A percentile compares a stretch with the other conserved stretches of the same genome.
phyloP scores from a whole-genome alignment of 2,113 vertebrate genomes.

The Rhombomys opimus region DNA sequence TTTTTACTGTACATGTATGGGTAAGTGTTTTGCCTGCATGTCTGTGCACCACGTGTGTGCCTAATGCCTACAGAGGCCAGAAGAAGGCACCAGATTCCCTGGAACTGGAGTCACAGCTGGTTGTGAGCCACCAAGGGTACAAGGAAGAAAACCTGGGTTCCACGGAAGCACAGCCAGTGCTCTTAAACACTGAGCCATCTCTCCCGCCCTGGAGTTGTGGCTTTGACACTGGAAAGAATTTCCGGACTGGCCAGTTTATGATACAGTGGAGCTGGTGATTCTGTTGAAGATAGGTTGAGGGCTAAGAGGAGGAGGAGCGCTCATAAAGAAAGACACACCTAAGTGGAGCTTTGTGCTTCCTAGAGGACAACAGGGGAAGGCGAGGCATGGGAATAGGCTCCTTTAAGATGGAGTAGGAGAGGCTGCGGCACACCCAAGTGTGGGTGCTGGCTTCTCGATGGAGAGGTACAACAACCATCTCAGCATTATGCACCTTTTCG shows the following conservation, averaged over 20 bases:
- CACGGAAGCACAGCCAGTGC: neutral
- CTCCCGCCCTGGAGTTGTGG: neutral
- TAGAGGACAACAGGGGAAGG: neutral
- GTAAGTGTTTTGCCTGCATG: neutral
- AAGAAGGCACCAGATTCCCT: neutral
- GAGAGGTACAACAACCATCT: neutral
- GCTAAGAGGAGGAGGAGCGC: neutral
- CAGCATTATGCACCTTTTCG: neutral
- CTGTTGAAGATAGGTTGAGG: neutral
- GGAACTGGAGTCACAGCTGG: neutral
- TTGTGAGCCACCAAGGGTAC: neutral
- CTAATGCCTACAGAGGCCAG: neutral
- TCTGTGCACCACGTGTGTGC: neutral
- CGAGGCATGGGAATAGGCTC: too few species aligned
- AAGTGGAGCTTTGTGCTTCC: neutral
- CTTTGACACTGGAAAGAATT: neutral
- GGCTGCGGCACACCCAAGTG: neutral
- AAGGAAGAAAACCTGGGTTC: neutral
- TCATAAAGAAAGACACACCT: neutral
- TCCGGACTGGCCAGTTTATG: neutral
- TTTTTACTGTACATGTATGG: neutral
- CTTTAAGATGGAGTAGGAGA: neutral
- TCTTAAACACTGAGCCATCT: neutral
- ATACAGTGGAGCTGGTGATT: neutral
- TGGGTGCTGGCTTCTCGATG: fast-evolving